Percentiles rank a stretch among this genome's conserved stretches.
Evolutionary conservation across 1,140 invertebrate genomes (phyloP).

Genomic region (Schmidtea mediterranea): DNA sequence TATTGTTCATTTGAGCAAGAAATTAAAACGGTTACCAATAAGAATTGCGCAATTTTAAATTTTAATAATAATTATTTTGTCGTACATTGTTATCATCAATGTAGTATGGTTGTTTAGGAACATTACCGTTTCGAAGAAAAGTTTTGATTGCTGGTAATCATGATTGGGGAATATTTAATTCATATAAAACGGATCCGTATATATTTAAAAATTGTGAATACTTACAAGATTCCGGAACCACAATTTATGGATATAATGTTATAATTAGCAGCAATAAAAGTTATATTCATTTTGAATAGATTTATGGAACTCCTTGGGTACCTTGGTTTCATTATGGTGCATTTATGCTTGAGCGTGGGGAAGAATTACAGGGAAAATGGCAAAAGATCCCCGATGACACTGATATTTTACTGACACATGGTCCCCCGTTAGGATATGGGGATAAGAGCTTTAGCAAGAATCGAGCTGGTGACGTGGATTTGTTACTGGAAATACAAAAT

Average conservation of each 20-base stretch:
- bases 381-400: conserved; percentile 43
- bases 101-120: no score
- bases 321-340: not conserved
- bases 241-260: conserved; percentile 36
- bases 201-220: conserved; percentile 39
- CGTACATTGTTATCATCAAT: no score
- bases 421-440: conserved; percentile 35
- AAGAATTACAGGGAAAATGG: conserved; percentile 29
- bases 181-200: no score
- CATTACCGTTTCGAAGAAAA: conserved; percentile 44
- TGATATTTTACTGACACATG: conserved; percentile 48
- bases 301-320: conserved; percentile 1
- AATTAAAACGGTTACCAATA: no score
- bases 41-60: no score
- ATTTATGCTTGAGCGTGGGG: not conserved
- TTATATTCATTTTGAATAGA: no score
- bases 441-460: conserved; percentile 45
- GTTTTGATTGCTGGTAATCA: conserved; percentile 65
- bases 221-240: conserved; percentile 40
- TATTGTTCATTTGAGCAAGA: no score
- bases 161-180: conserved; percentile 27
- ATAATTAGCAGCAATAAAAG: no score
- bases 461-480: conserved; percentile 50
- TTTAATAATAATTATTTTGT: no score
- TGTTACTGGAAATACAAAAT: conserved; percentile 30